These are phyloP conservation scores for Myathropa florea DNA, from an alignment of 2,888 invertebrate genomes.

Conservation along the genomic window DNA sequence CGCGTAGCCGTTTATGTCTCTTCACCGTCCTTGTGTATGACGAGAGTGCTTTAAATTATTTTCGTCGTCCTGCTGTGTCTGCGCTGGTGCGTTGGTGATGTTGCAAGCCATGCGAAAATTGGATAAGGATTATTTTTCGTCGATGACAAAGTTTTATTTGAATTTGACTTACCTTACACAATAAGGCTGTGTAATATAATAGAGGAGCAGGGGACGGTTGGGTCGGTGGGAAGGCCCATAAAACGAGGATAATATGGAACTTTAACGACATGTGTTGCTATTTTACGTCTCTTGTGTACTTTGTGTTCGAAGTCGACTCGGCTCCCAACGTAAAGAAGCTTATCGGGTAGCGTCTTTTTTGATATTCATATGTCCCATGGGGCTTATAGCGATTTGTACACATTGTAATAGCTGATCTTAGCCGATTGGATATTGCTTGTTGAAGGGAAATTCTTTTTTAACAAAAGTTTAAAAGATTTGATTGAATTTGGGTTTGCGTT, in stretches of 20 bases:
- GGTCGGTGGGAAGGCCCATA: constrained; percentile 28
- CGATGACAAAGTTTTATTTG: constrained; percentile 45
- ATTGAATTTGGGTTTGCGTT: neutral
- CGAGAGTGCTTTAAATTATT: constrained; percentile 24
- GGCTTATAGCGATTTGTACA: constrained; percentile 4
- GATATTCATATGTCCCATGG: constrained; percentile 22
- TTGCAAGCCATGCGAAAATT: constrained; percentile 43
- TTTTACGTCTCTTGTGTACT: constrained; percentile 18
- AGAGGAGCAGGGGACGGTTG: neutral
- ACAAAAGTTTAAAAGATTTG: neutral
- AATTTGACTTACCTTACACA: constrained; percentile 40
- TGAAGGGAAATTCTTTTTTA: neutral
- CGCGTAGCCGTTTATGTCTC: neutral
- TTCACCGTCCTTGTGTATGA: neutral
- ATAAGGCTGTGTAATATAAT: neutral
- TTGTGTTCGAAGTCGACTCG: neutral
- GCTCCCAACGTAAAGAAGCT: neutral
- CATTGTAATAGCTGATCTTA: neutral
- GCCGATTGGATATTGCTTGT: neutral
- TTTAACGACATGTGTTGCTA: constrained; percentile 36
- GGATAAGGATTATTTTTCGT: constrained; percentile 41
- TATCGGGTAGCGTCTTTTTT: neutral
- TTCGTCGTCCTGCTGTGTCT: constrained; percentile 7
- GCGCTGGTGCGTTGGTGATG: neutral
- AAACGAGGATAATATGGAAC: constrained; percentile 45